Conservation (phyloP, 2,113 vertebrate species). For the Silurus glanis region DNA sequence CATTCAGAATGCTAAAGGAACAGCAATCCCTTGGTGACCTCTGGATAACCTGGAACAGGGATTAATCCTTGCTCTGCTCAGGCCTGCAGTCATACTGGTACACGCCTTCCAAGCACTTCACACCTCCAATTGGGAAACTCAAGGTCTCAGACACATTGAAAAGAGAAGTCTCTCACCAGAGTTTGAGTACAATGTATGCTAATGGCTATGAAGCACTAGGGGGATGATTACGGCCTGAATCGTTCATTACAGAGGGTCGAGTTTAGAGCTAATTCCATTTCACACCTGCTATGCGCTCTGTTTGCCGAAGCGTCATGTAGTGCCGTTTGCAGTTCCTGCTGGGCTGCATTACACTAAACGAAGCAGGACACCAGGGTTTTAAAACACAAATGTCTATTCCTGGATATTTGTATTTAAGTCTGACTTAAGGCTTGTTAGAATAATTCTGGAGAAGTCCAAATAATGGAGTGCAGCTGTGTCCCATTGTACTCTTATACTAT, state of each 20-base stretch:
- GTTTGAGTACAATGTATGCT: slow-evolving; percentile 60
- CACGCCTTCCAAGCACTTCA: slow-evolving; percentile 32
- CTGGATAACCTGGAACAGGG: slow-evolving; percentile 65
- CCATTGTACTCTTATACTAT: background rate
- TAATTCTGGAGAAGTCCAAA: background rate
- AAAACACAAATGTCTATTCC: background rate
- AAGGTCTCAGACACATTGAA: slow-evolving; percentile 32
- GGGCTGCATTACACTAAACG: slow-evolving; percentile 37
- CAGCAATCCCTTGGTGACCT: slow-evolving; percentile 64
- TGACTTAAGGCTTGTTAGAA: background rate
- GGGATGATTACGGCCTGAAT: slow-evolving; percentile 66
- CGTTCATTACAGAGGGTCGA: slow-evolving; percentile 57
- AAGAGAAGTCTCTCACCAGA: slow-evolving; percentile 29
- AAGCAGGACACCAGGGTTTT: background rate
- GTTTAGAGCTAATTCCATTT: slow-evolving; percentile 67
- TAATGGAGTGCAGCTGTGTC: background rate
- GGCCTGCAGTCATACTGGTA: slow-evolving; percentile 51
- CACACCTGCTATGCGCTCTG: slow-evolving; percentile 55
- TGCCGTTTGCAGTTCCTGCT: slow-evolving; percentile 45
- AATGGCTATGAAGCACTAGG: slow-evolving; percentile 62
- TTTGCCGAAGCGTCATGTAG: slow-evolving; percentile 17
- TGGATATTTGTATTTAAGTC: background rate
- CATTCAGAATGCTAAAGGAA: slow-evolving; percentile 57
- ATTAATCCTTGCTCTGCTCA: slow-evolving; percentile 60
- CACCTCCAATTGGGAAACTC: slow-evolving; percentile 36